These are phyloP conservation scores for Triops cancriformis DNA, from an alignment of 1,140 invertebrate genomes.

Conservation along the genomic window DNA sequence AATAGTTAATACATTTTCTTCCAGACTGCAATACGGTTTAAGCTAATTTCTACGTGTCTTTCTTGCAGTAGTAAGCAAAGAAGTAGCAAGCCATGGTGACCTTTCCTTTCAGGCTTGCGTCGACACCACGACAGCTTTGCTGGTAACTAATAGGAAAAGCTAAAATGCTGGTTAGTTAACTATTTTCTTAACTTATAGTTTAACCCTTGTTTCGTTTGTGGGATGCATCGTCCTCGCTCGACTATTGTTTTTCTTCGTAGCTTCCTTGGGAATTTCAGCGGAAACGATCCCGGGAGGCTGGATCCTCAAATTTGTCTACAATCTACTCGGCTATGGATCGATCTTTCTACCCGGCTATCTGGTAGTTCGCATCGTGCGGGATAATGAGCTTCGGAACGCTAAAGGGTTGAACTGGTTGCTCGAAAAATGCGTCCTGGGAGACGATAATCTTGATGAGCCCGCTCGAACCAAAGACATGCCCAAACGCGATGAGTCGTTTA, in stretches of 20 bases:
- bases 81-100: background rate
- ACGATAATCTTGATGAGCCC: background rate
- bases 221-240: slow-evolving; percentile 47
- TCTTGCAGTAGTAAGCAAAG: background rate
- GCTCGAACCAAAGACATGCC: slow-evolving; percentile 29
- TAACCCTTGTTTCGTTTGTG: slow-evolving; percentile 43
- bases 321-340: slow-evolving; percentile 80
- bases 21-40: background rate
- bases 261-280: slow-evolving; percentile 39
- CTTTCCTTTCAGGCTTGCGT: background rate
- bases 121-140: background rate
- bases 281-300: slow-evolving; percentile 50
- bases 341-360: slow-evolving; percentile 77
- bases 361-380: slow-evolving; percentile 71
- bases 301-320: slow-evolving; percentile 60
- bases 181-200: slow-evolving; percentile 37
- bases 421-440: background rate
- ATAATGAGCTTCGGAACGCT: slow-evolving; percentile 62
- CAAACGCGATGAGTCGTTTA: slow-evolving; percentile 48
- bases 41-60: background rate
- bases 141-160: background rate
- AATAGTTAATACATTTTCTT: background rate
- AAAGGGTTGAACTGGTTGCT: background rate
- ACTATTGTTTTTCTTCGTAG: slow-evolving; percentile 45
- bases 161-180: background rate